These are phyloP conservation scores for Pogonocherus hispidulus DNA, from an alignment of 2,888 invertebrate species.

Conservation along the genomic window DNA sequence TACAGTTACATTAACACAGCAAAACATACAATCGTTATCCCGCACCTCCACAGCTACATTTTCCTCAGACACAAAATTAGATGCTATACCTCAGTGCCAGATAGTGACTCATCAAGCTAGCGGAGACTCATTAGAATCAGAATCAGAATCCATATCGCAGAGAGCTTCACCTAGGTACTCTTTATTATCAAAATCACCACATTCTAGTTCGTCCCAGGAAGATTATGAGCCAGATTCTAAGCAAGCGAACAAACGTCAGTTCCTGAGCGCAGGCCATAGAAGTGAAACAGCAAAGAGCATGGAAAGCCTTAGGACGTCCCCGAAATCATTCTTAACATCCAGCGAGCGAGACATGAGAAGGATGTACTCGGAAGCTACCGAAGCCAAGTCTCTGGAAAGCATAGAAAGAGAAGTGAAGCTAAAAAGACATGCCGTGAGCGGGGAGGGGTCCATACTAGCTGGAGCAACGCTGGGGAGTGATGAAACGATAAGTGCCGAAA, in stretches of 20 bases:
- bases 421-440: slow-evolving; percentile 75
- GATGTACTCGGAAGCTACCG: slow-evolving; percentile 68
- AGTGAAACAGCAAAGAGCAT: slow-evolving; percentile 78
- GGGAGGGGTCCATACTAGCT: slow-evolving; percentile 71
- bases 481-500: slow-evolving; percentile 73
- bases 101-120: slow-evolving; percentile 71
- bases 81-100: slow-evolving; percentile 65
- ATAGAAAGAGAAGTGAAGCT: slow-evolving; percentile 71
- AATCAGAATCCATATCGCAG: slow-evolving; percentile 66
- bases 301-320: slow-evolving; percentile 78
- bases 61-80: slow-evolving; percentile 45
- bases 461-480: slow-evolving; percentile 49
- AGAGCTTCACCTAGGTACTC: slow-evolving; percentile 64
- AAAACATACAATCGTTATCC: slow-evolving; percentile 56
- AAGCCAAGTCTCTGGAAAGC: slow-evolving; percentile 77
- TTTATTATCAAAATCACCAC: slow-evolving; percentile 65
- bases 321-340: slow-evolving; percentile 75
- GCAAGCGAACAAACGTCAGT: slow-evolving; percentile 69
- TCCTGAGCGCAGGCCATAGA: slow-evolving; percentile 69
- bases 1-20: slow-evolving; percentile 64
- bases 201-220: slow-evolving; percentile 80
- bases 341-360: slow-evolving; percentile 77
- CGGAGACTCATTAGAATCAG: slow-evolving; percentile 73
- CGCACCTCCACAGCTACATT: slow-evolving; percentile 54
- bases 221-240: slow-evolving; percentile 76